Conservation (phyloP, 2,797 vertebrate species). For the Gymnocypris eckloni region DNA sequence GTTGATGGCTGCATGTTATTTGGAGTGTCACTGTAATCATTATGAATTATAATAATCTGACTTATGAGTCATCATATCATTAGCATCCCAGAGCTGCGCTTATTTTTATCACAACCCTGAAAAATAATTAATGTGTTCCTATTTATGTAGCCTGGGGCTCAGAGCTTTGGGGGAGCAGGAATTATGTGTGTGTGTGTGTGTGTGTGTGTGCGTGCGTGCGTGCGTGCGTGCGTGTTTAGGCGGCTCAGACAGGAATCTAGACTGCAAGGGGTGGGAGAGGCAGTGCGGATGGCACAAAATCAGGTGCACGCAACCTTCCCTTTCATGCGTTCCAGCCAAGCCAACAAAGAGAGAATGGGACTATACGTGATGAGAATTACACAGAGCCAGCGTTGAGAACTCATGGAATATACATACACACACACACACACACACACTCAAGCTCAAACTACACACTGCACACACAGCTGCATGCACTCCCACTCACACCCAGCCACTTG, state of each 20-base stretch:
- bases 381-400: conserved; percentile 20
- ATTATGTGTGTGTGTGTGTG: conserved; percentile 19
- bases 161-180: conserved; percentile 39
- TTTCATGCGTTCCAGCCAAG: conserved; percentile 44
- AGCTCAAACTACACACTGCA: conserved; percentile 37
- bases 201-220: background rate
- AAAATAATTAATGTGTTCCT: conserved; percentile 65
- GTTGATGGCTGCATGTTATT: conserved; percentile 58
- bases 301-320: conserved; percentile 46
- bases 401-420: conserved; percentile 44
- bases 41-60: conserved; percentile 83
- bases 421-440: conserved; percentile 1
- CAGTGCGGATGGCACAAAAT: conserved; percentile 38
- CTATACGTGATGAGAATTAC: conserved; percentile 42
- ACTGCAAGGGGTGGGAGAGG: conserved; percentile 10
- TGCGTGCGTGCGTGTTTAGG: conserved; percentile 5
- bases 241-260: conserved; percentile 22
- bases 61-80: conserved; percentile 79
- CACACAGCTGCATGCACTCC: conserved; percentile 43
- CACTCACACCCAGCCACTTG: conserved; percentile 45
- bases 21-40: conserved; percentile 65
- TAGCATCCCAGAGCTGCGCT: conserved; percentile 80
- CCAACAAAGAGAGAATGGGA: conserved; percentile 52
- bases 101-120: conserved; percentile 73
- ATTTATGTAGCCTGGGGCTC: conserved; percentile 59